phyloP scores from a whole-genome alignment of 2,888 invertebrate species.

The Oscheius sp. region DNA sequence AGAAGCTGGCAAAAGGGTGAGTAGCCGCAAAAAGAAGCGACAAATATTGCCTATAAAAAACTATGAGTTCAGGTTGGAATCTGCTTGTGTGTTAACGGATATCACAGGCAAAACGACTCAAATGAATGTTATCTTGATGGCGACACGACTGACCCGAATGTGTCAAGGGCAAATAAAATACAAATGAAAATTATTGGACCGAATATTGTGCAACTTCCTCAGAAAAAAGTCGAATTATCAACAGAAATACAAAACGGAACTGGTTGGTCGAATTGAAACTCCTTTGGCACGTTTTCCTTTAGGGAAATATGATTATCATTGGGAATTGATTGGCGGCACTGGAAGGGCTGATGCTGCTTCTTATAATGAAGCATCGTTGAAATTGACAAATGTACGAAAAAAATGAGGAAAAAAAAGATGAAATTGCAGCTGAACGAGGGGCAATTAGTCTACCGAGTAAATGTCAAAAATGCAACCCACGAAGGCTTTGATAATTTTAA shows the following conservation, averaged over 20 bases:
- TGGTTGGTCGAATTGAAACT: neutral
- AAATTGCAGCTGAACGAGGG: slow-evolving; percentile 30
- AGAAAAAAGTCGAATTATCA: neutral
- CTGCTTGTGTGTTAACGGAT: slow-evolving; percentile 23
- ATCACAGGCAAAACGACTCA: slow-evolving; percentile 8
- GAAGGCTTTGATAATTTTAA: slow-evolving; percentile 3
- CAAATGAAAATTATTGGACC: slow-evolving; percentile 2
- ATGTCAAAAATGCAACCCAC: slow-evolving; percentile 19
- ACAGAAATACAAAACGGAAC: too few species aligned
- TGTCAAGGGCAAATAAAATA: neutral
- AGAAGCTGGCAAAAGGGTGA: slow-evolving; percentile 1
- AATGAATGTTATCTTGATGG: slow-evolving; percentile 19
- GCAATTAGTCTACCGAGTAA: slow-evolving; percentile 28
- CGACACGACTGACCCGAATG: neutral
- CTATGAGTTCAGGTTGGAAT: slow-evolving; percentile 21
- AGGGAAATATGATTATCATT: slow-evolving; percentile 20
- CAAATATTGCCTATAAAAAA: too few species aligned
- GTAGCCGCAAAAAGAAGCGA: too few species aligned
- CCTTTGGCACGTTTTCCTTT: neutral
- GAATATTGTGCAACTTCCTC: slow-evolving; percentile 9
- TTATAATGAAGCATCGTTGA: slow-evolving; percentile 15
- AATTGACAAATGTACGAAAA: slow-evolving; percentile 17
- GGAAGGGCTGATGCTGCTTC: slow-evolving; percentile 25
- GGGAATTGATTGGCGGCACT: slow-evolving; percentile 35
- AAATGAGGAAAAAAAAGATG: neutral